Evolutionary conservation across 2,113 vertebrate species (phyloP).

Genomic region (Varanus komodoensis): DNA sequence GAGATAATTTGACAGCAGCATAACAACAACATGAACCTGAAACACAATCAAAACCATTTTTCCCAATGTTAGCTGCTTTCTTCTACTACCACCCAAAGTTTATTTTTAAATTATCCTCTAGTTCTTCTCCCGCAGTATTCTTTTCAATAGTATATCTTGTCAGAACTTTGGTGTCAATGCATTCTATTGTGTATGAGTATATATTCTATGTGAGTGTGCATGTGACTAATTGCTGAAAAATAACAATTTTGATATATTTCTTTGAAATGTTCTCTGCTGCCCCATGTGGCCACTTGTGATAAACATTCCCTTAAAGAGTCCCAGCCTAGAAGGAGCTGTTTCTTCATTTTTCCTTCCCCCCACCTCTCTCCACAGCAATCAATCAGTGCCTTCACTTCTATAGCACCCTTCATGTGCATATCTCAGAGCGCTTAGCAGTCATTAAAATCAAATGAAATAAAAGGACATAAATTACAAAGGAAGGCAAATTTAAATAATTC

Average conservation of each 20-base stretch:
- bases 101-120: slow-evolving; percentile 51
- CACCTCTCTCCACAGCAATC: background rate
- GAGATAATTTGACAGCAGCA: too few relatives aligned
- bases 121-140: slow-evolving; percentile 26
- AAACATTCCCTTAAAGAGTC: background rate
- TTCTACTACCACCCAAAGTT: slow-evolving; percentile 10
- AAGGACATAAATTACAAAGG: background rate
- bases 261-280: slow-evolving; percentile 49
- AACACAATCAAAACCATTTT: slow-evolving; percentile 55
- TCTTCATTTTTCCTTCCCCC: background rate
- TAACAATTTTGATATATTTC: background rate
- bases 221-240: background rate
- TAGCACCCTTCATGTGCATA: background rate
- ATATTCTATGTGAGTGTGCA: background rate
- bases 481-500: slow-evolving; percentile 33
- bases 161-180: slow-evolving; percentile 29
- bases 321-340: background rate
- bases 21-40: background rate
- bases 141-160: slow-evolving; percentile 28
- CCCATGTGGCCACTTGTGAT: slow-evolving; percentile 12
- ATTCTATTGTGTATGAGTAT: background rate
- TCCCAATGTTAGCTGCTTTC: slow-evolving; percentile 38
- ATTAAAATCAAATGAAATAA: slow-evolving; percentile 26
- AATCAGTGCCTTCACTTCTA: background rate
- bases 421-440: background rate